phyloP scores from a whole-genome alignment of 2,113 vertebrate species.

The Cygnus atratus region DNA sequence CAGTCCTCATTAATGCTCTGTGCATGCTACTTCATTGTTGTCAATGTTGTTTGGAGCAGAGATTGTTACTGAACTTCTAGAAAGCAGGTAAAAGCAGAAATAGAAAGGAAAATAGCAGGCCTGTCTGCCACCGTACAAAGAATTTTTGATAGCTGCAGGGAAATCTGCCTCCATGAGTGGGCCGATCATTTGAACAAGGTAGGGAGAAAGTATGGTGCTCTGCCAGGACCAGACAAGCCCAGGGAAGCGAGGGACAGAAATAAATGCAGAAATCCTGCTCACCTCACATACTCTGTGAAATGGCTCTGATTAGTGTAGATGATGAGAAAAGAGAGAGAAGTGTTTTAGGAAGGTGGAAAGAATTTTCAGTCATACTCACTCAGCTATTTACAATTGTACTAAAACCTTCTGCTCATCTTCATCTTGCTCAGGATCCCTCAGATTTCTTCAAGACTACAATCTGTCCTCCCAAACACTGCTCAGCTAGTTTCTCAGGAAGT shows the following conservation, averaged over 20 bases:
- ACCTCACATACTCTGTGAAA: not conserved
- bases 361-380: not conserved
- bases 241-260: not conserved
- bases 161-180: not conserved
- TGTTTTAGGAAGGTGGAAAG: not conserved
- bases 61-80: not conserved
- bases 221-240: not conserved
- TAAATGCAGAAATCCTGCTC: not conserved
- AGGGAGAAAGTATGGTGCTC: not conserved
- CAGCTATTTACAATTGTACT: not conserved
- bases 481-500: not conserved
- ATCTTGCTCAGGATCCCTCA: not conserved
- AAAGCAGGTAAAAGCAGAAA: not conserved
- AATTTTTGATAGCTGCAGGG: not conserved
- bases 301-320: not conserved
- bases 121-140: not conserved
- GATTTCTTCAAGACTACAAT: not conserved
- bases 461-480: not conserved
- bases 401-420: not conserved
- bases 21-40: not conserved
- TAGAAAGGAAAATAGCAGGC: not conserved
- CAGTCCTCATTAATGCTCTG: rapidly evolving
- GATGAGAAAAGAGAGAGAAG: not conserved
- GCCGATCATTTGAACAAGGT: rapidly evolving
- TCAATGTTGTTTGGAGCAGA: not conserved